Base-by-base conservation (phyloP, 2,113 vertebrate genomes). In the Rhabdomys dilectus region DNA sequence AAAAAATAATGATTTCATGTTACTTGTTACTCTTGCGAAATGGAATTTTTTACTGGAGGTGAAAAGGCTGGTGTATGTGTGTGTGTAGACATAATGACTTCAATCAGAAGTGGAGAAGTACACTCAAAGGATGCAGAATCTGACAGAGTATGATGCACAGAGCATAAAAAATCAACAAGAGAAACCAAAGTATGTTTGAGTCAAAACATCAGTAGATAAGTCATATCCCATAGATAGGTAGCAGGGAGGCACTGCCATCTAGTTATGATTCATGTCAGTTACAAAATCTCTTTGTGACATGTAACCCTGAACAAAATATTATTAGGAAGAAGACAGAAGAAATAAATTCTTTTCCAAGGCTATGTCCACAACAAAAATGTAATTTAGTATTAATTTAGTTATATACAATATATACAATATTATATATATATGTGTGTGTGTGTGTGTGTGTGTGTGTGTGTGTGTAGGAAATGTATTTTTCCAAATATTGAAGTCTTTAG, bases 391-490 rank as follows among this genome's bases (percentile, higher is more conserved):
- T n/a, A 48, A 48, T 48, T 48, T 48, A 48, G 48, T 48, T 48
- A 48, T 48, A 48, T 66, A 75, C 4, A 58, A 13, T 62, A 60
- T 56, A 80, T n/a, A 16, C 22, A 22, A n/a, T n/a, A n/a, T n/a
- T 5, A 53, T 29, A 80, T 53, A 5, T 76, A 36, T n/a, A n/a
- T n/a, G n/a, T n/a, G n/a, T n/a, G n/a, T n/a, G n/a, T n/a, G n/a
- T n/a, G n/a, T n/a, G n/a, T n/a, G n/a, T n/a, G n/a, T n/a, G n/a
- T n/a, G n/a, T n/a, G n/a, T n/a, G n/a, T n/a, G n/a, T n/a, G n/a
- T n/a, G n/a, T n/a, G n/a, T n/a, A n/a, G n/a, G n/a, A 4, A 34
- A 70, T 34, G 16, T 98, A 99, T 99, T 99, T 98, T 98, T 98
- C 99, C 98, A 99, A 84, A 56, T 96, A 95, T 89, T 98, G 96